Evolutionary conservation across 2,797 vertebrate genomes (phyloP), one percentile per base, ranked within the genome.

Genomic region (Lindbergichthys nudifrons): DNA sequence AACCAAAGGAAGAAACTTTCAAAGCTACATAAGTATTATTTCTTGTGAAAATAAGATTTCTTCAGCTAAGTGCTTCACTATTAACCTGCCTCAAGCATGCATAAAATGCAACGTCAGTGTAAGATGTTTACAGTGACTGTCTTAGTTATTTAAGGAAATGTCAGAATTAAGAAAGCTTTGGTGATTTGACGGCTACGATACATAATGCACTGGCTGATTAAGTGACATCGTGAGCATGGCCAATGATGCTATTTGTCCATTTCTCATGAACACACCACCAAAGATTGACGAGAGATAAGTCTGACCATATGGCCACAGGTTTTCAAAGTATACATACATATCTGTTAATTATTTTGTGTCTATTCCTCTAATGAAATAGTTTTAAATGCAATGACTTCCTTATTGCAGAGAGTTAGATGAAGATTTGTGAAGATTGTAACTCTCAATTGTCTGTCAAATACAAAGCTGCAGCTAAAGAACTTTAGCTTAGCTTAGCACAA

Each of bases 81-180:
- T 11, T 69, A 64, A 70, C 71, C 41, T 13, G 47, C 65, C 65
- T 68, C 42, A 60, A 82, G 77, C 85, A 86, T 89, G 79, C 82
- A 70, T n/a, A 30, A 60, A 54, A 84, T 82, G 75, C 75, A 79
- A 61, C 36, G 57, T 75, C 53, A 42, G 74, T 66, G 52, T 36
- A 5, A 30, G 47, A 71, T 73, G 77, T 78, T 90, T 89, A 88
- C 80, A 90, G 88, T 82, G 79, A 83, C 82, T 87, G 77, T 82
- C 63, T 10, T 39, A 45, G 41, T 51, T 66, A 80, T 68, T 87
- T 64, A 70, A 81, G 70, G 57, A 73, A 60, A 78, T 61, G 60
- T 66, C 61, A 63, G 42, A 61, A 50, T 81, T 57, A 64, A 81
- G 50, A 85, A 83, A 84, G 80, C 78, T 87, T 83, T 77, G 75